phyloP scores from a whole-genome alignment of 2,797 vertebrate genomes.

The Acrocephalus scirpaceus region DNA sequence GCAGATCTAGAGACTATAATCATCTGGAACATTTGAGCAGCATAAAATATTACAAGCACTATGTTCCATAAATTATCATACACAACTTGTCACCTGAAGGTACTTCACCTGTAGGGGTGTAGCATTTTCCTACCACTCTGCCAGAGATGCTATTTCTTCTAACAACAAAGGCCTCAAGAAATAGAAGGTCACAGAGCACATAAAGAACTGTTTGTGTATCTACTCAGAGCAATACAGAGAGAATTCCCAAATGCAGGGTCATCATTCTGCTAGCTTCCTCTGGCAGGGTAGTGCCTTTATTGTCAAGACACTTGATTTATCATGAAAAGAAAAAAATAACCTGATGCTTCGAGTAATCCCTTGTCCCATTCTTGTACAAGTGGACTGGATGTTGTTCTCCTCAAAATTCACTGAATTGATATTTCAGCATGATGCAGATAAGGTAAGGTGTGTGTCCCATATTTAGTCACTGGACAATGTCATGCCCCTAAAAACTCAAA shows the following conservation, averaged over 20 bases:
- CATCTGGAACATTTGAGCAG: slow-evolving; percentile 38
- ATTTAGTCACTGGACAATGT: neutral
- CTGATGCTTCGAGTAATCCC: neutral
- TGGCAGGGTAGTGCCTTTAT: neutral
- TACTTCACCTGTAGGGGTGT: neutral
- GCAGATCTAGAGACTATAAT: slow-evolving; percentile 50
- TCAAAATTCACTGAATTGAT: neutral
- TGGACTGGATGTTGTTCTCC: neutral
- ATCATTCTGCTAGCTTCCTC: neutral
- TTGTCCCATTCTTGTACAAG: neutral
- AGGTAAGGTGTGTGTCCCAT: neutral
- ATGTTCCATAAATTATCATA: slow-evolving; percentile 6
- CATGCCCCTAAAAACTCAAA: neutral
- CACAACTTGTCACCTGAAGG: neutral
- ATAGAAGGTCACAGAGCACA: neutral
- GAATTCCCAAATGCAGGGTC: neutral
- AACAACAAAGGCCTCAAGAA: neutral
- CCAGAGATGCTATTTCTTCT: neutral
- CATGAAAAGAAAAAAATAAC: neutral
- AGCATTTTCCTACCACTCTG: neutral
- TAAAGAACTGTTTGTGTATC: neutral
- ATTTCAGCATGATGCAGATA: neutral
- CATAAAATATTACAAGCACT: slow-evolving; percentile 26
- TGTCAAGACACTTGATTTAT: neutral
- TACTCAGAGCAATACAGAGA: neutral